Conservation (phyloP, 2,888 invertebrate species). For the Aelia acuminata region DNA sequence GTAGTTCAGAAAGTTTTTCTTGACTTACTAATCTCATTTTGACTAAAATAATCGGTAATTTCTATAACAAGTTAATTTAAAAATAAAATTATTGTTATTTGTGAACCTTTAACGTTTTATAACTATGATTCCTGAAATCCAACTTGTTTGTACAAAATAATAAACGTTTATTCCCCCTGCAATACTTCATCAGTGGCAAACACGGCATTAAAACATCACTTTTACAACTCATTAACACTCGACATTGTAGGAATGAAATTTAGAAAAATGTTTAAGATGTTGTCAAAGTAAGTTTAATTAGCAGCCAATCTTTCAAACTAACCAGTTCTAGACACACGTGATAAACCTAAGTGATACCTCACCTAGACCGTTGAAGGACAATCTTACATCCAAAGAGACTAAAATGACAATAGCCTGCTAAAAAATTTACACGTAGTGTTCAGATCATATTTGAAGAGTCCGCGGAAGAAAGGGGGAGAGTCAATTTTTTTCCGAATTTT, state of each 20-base stretch:
- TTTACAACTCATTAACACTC: background rate
- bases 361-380: background rate
- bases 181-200: slow-evolving; percentile 34
- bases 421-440: too few relatives aligned
- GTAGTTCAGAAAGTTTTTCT: slow-evolving; percentile 76
- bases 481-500: too few relatives aligned
- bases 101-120: background rate
- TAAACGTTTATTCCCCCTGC: slow-evolving; percentile 35
- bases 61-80: background rate
- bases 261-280: background rate
- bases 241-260: background rate
- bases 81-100: background rate
- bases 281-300: background rate
- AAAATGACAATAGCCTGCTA: too few relatives aligned
- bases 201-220: background rate
- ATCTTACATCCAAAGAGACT: background rate
- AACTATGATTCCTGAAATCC: background rate
- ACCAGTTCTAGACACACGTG: background rate
- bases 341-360: background rate
- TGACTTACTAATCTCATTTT: slow-evolving; percentile 75
- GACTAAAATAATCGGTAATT: background rate
- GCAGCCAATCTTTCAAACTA: background rate
- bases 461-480: too few relatives aligned
- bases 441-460: too few relatives aligned
- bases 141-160: slow-evolving; percentile 38